Evolutionary conservation across 2,113 vertebrate species (phyloP).

Genomic region (Cinclus mexicanus): DNA sequence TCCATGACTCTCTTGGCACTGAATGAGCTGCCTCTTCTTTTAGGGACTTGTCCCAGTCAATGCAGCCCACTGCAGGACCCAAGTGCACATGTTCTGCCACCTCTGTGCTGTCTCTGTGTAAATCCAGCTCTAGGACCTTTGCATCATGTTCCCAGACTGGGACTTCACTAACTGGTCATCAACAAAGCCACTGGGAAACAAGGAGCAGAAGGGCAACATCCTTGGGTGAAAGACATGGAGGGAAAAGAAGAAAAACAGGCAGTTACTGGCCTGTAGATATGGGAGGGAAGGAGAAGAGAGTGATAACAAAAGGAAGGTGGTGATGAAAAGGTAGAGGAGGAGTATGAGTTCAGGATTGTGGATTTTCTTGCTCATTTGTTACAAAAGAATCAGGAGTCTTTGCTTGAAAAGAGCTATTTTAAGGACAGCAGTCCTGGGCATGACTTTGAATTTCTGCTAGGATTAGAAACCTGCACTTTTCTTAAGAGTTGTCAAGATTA

Average conservation of each 20-base stretch:
- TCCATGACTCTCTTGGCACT: neutral
- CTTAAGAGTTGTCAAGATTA: constrained; percentile 25
- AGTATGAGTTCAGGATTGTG: neutral
- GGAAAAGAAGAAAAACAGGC: neutral
- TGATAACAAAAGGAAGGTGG: neutral
- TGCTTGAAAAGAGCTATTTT: neutral
- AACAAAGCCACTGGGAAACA: neutral
- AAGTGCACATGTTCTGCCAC: neutral
- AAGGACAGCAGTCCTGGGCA: neutral
- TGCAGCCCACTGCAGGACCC: neutral
- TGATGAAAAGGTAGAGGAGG: neutral
- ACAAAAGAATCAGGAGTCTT: neutral
- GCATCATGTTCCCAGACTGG: neutral
- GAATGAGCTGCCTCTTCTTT: neutral
- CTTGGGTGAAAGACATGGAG: neutral
- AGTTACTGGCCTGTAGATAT: neutral
- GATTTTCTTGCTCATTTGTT: neutral
- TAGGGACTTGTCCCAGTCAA: neutral
- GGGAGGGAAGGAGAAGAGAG: neutral
- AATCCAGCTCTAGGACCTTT: neutral
- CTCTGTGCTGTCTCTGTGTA: neutral
- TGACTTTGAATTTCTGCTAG: neutral
- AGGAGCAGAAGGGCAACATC: neutral
- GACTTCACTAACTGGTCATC: neutral
- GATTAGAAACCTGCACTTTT: neutral